Evolutionary conservation across 2,113 vertebrate genomes (phyloP).

Genomic region (Tenrec ecaudatus): DNA sequence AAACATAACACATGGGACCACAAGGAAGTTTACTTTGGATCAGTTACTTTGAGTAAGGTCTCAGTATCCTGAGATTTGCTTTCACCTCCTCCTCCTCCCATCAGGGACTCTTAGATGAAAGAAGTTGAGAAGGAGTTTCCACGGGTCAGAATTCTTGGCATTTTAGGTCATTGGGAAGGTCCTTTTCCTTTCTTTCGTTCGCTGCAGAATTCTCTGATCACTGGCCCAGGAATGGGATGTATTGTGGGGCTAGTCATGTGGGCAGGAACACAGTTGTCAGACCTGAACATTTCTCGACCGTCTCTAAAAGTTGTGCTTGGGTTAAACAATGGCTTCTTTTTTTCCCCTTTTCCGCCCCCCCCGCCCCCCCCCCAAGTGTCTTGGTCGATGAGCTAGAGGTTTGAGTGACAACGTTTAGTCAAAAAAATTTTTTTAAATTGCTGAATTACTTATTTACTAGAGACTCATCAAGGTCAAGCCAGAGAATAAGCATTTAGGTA

Average conservation of each 20-base stretch:
- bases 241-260: background rate
- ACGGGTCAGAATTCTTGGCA: background rate
- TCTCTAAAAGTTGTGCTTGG: background rate
- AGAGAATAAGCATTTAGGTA: slow-evolving; percentile 6
- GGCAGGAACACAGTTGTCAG: slow-evolving; percentile 24
- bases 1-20: slow-evolving; percentile 38
- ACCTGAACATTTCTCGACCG: slow-evolving; percentile 9
- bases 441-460: slow-evolving; percentile 26
- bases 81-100: slow-evolving; percentile 36
- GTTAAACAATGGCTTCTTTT: background rate
- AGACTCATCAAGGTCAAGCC: slow-evolving; percentile 23
- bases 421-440: background rate
- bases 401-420: background rate
- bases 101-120: slow-evolving; percentile 36
- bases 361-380: background rate
- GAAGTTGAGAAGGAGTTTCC: background rate
- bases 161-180: slow-evolving; percentile 17
- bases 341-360: background rate
- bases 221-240: slow-evolving; percentile 15
- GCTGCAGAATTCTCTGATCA: slow-evolving; percentile 3
- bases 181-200: background rate
- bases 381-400: background rate
- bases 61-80: background rate
- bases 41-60: background rate
- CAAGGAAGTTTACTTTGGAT: slow-evolving; percentile 23